A percentile compares a stretch with the other conserved stretches of the same genome.
Evolutionary conservation across 2,113 vertebrate species (phyloP).

Genomic region (Megaceryle maxima): DNA sequence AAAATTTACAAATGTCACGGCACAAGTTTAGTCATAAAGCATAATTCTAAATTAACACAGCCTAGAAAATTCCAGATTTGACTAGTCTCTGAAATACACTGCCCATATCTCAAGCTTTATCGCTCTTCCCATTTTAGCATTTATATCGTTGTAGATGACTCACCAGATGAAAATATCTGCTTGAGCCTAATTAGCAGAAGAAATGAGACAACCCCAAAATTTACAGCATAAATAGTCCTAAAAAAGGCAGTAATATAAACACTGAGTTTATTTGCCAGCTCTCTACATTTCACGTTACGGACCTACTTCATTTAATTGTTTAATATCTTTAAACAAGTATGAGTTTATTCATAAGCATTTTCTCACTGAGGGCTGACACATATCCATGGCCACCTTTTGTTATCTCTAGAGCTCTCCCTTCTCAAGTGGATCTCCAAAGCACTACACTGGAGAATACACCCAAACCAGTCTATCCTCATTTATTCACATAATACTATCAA

Average conservation of each 20-base stretch:
- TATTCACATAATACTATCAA: not conserved
- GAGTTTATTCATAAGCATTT: not conserved
- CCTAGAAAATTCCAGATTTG: not conserved
- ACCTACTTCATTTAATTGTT: not conserved
- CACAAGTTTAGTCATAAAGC: not conserved
- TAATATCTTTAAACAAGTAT: not conserved
- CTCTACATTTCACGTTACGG: not conserved
- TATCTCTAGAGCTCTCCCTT: not conserved
- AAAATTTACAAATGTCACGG: not conserved
- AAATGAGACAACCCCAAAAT: not conserved
- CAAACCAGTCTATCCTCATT: not conserved
- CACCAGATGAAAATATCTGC: not conserved
- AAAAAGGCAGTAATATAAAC: not conserved
- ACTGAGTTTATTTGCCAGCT: not conserved
- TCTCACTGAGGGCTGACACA: not conserved
- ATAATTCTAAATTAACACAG: not conserved
- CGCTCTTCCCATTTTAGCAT: not conserved
- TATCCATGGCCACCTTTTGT: not conserved
- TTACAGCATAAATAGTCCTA: not conserved
- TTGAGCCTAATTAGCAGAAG: not conserved
- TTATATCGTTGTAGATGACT: not conserved
- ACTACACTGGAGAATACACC: not conserved
- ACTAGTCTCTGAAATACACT: not conserved
- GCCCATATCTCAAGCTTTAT: not conserved
- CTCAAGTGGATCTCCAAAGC: not conserved